These are phyloP conservation scores for Helicorthomorpha holstii DNA, from an alignment of 1,140 invertebrate species.

Conservation along the genomic window DNA sequence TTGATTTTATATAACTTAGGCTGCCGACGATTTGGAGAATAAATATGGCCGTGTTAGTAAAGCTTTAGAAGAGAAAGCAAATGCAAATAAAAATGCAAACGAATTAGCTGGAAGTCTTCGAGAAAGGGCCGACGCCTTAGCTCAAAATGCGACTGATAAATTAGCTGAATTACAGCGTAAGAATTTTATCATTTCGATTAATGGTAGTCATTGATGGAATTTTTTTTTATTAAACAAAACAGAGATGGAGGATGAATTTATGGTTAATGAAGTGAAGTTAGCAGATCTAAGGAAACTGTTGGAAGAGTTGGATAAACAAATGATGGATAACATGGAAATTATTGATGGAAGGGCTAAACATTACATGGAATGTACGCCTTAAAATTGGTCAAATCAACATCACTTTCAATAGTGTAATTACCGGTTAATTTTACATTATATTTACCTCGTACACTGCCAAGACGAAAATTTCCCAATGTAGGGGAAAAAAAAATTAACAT, in stretches of 20 bases:
- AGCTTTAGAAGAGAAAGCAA: constrained; percentile 38
- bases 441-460: too few species aligned
- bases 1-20: constrained; percentile 13
- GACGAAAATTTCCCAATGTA: too few species aligned
- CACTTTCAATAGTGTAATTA: too few species aligned
- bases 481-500: too few species aligned
- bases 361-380: constrained; percentile 28
- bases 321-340: constrained; percentile 28
- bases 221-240: constrained; percentile 15
- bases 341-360: constrained; percentile 29
- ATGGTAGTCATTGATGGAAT: constrained; percentile 14
- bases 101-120: constrained; percentile 51
- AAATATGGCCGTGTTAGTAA: constrained; percentile 40
- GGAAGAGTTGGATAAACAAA: constrained; percentile 26
- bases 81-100: constrained; percentile 43
- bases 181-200: neutral
- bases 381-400: too few species aligned
- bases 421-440: too few species aligned
- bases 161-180: neutral
- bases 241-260: constrained; percentile 34
- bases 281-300: constrained; percentile 25
- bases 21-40: constrained; percentile 29
- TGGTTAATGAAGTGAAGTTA: constrained; percentile 28
- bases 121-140: constrained; percentile 52
- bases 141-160: constrained; percentile 44